Conservation (phyloP, 2,113 vertebrate genomes). For the Calidris pugnax region DNA sequence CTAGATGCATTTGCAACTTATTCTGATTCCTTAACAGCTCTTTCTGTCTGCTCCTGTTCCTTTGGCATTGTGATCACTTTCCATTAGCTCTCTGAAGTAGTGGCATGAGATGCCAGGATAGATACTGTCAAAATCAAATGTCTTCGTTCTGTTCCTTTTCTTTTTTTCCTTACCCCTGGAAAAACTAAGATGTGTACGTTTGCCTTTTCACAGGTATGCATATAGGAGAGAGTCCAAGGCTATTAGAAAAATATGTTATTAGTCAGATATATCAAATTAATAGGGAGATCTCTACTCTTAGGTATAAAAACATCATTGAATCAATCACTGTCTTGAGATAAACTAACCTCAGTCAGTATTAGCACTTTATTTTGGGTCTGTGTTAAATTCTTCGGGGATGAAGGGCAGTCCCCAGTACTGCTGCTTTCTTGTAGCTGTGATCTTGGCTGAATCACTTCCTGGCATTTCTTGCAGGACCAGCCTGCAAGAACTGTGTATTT, state of each 20-base stretch:
- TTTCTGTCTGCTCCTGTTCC: neutral
- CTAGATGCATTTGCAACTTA: slow-evolving; percentile 52
- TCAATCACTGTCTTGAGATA: neutral
- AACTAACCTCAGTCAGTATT: neutral
- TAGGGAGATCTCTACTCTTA: neutral
- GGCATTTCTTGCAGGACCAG: neutral
- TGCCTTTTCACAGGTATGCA: neutral
- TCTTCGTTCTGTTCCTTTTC: slow-evolving; percentile 15
- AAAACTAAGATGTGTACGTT: neutral
- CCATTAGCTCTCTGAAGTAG: slow-evolving; percentile 27
- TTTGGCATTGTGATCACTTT: slow-evolving; percentile 61
- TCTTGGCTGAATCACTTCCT: neutral
- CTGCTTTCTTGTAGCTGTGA: neutral
- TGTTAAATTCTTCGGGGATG: neutral
- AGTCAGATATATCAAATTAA: neutral
- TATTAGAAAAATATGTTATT: neutral
- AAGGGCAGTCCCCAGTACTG: neutral
- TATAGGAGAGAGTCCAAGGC: neutral
- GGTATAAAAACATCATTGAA: neutral
- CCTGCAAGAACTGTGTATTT: neutral
- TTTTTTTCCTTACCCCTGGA: neutral
- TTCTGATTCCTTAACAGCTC: slow-evolving; percentile 48
- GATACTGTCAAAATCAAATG: slow-evolving; percentile 58
- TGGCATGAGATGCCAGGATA: slow-evolving; percentile 55
- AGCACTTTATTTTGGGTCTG: neutral